phyloP scores from a whole-genome alignment of 1,140 invertebrate genomes.

The Parasteatoda tepidariorum region DNA sequence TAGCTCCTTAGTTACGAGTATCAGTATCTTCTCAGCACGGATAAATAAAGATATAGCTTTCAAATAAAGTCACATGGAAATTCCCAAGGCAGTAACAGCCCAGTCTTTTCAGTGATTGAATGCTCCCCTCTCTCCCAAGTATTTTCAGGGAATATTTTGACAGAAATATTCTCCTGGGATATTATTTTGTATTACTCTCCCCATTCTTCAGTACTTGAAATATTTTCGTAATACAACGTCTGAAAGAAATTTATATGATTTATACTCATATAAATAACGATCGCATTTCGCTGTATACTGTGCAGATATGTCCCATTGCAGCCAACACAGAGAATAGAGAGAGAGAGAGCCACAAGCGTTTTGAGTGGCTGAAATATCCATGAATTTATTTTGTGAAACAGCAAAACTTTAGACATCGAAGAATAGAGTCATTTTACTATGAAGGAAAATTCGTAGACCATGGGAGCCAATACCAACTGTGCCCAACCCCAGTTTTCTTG shows the following conservation, averaged over 20 bases:
- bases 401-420: too few species aligned
- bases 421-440: too few species aligned
- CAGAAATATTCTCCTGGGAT: not conserved
- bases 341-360: too few species aligned
- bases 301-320: too few species aligned
- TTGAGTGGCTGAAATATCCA: too few species aligned
- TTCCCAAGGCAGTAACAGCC: not conserved
- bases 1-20: not conserved
- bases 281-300: too few species aligned
- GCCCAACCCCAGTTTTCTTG: too few species aligned
- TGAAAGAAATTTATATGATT: not conserved
- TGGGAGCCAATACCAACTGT: too few species aligned
- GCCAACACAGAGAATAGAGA: too few species aligned
- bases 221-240: not conserved
- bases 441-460: too few species aligned
- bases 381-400: too few species aligned
- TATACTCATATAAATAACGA: too few species aligned
- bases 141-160: not conserved
- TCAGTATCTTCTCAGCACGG: not conserved
- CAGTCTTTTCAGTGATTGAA: not conserved
- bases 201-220: not conserved
- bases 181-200: not conserved
- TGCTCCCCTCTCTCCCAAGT: not conserved
- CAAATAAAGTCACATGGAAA: not conserved
- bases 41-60: not conserved